These are phyloP conservation scores for Chrysodeixis includens DNA, from an alignment of 2,888 invertebrate genomes.

Conservation along the genomic window DNA sequence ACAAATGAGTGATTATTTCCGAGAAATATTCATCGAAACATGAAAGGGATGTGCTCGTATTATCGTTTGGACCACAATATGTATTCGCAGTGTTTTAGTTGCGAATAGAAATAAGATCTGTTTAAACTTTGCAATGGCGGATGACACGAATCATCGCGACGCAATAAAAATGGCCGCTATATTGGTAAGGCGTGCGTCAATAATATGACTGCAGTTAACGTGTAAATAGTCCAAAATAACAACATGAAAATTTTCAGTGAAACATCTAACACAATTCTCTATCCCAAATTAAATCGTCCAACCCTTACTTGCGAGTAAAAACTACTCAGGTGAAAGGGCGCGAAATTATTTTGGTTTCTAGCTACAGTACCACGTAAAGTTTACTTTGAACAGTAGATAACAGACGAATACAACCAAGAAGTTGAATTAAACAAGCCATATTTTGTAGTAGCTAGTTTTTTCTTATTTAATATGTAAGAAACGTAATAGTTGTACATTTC, in stretches of 20 bases:
- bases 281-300: slow-evolving; percentile 8
- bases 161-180: slow-evolving; percentile 89
- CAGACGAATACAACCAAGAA: slow-evolving; percentile 8
- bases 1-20: slow-evolving; percentile 79
- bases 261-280: slow-evolving; percentile 18
- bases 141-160: slow-evolving; percentile 89
- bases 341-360: slow-evolving; percentile 79
- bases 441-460: neutral
- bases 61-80: slow-evolving; percentile 66
- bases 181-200: slow-evolving; percentile 89
- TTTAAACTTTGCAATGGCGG: slow-evolving; percentile 87
- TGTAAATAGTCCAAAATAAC: slow-evolving; percentile 60
- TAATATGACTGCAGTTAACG: slow-evolving; percentile 71
- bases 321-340: slow-evolving; percentile 84
- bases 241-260: slow-evolving; percentile 36
- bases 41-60: slow-evolving; percentile 76
- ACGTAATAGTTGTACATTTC: slow-evolving; percentile 29
- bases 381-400: slow-evolving; percentile 47
- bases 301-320: slow-evolving; percentile 25
- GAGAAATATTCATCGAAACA: slow-evolving; percentile 71
- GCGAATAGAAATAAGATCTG: slow-evolving; percentile 69
- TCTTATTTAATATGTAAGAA: neutral
- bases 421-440: neutral
- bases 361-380: slow-evolving; percentile 54
- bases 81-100: slow-evolving; percentile 73